A percentile compares a stretch with the other conserved stretches of the same genome.
phyloP scores from a whole-genome alignment of 2,888 invertebrate species.

The Andricus quercusramuli region DNA sequence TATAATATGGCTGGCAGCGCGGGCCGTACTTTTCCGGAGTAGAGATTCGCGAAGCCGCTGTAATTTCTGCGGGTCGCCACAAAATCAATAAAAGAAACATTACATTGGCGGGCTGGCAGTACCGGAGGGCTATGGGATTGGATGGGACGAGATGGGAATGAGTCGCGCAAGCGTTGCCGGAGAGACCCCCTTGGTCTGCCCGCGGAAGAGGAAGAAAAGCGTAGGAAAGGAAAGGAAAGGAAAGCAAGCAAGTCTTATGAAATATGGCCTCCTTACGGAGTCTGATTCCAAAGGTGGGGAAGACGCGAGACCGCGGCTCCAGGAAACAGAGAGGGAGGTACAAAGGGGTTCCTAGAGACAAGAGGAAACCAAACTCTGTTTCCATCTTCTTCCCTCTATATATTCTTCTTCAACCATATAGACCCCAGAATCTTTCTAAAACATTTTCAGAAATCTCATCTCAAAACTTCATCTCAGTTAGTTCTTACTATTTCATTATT shows the following conservation, averaged over 20 bases:
- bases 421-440: slow-evolving; percentile 21
- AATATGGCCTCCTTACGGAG: slow-evolving; percentile 77
- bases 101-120: slow-evolving; percentile 73
- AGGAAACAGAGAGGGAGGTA: slow-evolving; percentile 42
- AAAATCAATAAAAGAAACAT: slow-evolving; percentile 79
- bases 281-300: slow-evolving; percentile 60
- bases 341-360: slow-evolving; percentile 55
- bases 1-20: slow-evolving; percentile 32
- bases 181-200: slow-evolving; percentile 57
- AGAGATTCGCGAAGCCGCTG: slow-evolving; percentile 67
- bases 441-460: slow-evolving; percentile 6
- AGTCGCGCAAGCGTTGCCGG: slow-evolving; percentile 76
- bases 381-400: slow-evolving; percentile 4
- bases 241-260: slow-evolving; percentile 72
- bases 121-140: slow-evolving; percentile 73
- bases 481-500: neutral
- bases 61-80: slow-evolving; percentile 77
- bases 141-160: slow-evolving; percentile 75
- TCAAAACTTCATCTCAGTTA: neutral
- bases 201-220: slow-evolving; percentile 54
- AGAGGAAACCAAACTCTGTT: slow-evolving; percentile 48
- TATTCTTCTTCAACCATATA: neutral
- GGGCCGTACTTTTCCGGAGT: slow-evolving; percentile 28
- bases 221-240: slow-evolving; percentile 54
- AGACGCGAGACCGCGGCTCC: slow-evolving; percentile 37